A percentile compares a stretch with the other conserved stretches of the same genome.
Evolutionary conservation across 2,113 vertebrate species (phyloP).

Genomic region (Halcyon senegalensis): DNA sequence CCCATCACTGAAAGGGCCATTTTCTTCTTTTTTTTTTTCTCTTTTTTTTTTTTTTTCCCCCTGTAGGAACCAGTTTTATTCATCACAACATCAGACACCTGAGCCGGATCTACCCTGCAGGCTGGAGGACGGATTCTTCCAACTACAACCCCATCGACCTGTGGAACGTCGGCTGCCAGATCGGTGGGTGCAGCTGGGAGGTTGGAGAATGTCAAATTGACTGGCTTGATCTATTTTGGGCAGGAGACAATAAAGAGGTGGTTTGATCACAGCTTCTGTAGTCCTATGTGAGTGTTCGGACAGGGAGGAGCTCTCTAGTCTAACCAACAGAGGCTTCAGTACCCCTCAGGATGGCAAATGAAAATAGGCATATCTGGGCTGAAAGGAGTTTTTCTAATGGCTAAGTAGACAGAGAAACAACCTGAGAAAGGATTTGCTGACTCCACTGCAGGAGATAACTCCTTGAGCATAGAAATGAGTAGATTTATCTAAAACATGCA

Average conservation of each 20-base stretch:
- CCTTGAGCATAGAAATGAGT: neutral
- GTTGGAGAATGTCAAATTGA: neutral
- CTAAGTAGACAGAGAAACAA: neutral
- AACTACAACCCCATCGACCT: conserved; percentile 91
- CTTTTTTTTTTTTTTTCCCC: neutral
- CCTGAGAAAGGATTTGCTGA: neutral
- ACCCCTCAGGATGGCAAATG: neutral
- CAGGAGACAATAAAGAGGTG: neutral
- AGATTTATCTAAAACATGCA: neutral
- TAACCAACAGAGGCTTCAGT: neutral
- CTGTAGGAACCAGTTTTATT: conserved; percentile 79
- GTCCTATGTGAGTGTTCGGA: neutral
- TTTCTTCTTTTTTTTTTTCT: neutral
- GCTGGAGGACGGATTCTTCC: conserved; percentile 92
- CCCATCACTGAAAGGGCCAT: neutral
- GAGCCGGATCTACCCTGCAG: conserved; percentile 91
- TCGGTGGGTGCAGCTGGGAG: conserved; percentile 75
- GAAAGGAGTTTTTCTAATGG: neutral
- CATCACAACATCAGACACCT: conserved; percentile 89
- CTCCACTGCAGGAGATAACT: neutral
- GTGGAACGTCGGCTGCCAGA: conserved; percentile 96
- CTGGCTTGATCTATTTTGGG: neutral
- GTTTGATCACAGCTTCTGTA: neutral
- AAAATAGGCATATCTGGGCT: neutral
- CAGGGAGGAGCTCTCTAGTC: neutral